These are phyloP conservation scores for Melinopterus prodromus DNA, from an alignment of 2,888 invertebrate genomes.

Conservation along the genomic window DNA sequence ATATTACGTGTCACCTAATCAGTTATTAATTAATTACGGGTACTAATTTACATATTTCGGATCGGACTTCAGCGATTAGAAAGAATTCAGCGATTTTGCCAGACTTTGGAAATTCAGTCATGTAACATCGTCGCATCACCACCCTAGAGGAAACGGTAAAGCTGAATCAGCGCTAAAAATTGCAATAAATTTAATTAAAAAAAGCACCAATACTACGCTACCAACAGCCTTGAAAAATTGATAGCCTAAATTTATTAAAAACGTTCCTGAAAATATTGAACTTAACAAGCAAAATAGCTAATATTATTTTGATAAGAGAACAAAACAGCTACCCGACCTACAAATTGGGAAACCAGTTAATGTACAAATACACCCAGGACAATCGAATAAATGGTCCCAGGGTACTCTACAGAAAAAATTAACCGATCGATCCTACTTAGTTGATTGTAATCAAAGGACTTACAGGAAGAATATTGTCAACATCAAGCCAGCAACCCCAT, in stretches of 20 bases:
- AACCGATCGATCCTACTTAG: no score
- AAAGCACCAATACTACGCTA: neutral
- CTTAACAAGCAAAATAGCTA: neutral
- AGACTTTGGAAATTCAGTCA: no score
- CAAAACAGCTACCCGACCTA: neutral
- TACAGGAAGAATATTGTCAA: no score
- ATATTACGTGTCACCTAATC: no score
- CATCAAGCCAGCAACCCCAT: no score
- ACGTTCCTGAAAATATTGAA: constrained; percentile 12
- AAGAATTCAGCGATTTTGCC: constrained; percentile 13
- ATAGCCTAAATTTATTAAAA: constrained; percentile 9
- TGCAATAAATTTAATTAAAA: neutral
- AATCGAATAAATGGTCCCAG: neutral
- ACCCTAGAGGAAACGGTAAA: constrained; percentile 39
- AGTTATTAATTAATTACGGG: no score
- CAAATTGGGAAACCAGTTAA: neutral
- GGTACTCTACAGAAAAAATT: neutral
- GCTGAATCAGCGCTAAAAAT: constrained; percentile 27
- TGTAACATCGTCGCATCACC: constrained; percentile 42
- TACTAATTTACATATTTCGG: no score
- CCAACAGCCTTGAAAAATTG: neutral
- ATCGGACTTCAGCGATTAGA: no score
- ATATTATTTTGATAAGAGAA: neutral
- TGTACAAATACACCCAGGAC: neutral
- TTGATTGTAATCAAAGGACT: no score